Percentiles rank a stretch among this genome's conserved stretches.
phyloP scores from a whole-genome alignment of 2,113 vertebrate species.

The Dendrocopos noguchii region DNA sequence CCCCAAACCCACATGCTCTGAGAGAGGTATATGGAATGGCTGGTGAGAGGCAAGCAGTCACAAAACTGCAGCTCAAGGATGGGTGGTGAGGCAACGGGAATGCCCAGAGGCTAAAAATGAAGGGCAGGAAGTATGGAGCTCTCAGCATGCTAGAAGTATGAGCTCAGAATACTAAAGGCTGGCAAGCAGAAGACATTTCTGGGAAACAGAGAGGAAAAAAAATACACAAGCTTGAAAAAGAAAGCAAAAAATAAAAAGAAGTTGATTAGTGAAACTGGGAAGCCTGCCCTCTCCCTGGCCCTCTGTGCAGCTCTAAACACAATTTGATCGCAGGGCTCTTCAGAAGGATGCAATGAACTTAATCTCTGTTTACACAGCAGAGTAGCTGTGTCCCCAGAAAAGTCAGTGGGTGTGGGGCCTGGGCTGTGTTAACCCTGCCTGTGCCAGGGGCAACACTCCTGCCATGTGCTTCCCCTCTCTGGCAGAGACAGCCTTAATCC shows the following conservation, averaged over 20 bases:
- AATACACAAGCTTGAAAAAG: neutral
- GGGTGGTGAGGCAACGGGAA: neutral
- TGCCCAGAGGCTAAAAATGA: neutral
- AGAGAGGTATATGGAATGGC: neutral
- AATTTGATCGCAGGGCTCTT: neutral
- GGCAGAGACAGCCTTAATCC: neutral
- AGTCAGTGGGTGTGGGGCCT: neutral
- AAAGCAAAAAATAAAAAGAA: neutral
- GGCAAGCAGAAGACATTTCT: slow-evolving; percentile 32
- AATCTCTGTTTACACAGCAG: neutral
- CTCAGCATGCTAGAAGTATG: neutral
- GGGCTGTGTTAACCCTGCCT: neutral
- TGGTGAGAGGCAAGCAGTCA: neutral
- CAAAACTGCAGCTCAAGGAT: fast-evolving
- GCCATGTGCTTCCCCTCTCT: neutral
- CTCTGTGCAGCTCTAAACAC: neutral
- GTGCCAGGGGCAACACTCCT: neutral
- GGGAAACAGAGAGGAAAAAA: slow-evolving; percentile 7
- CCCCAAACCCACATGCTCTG: neutral
- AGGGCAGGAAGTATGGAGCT: neutral
- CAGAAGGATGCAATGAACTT: neutral
- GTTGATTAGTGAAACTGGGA: slow-evolving; percentile 16
- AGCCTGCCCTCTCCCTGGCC: neutral
- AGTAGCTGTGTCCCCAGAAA: neutral
- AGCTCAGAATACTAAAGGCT: neutral